Evolutionary conservation across 2,888 invertebrate species (phyloP).

Genomic region (Dryadula phaetusa): DNA sequence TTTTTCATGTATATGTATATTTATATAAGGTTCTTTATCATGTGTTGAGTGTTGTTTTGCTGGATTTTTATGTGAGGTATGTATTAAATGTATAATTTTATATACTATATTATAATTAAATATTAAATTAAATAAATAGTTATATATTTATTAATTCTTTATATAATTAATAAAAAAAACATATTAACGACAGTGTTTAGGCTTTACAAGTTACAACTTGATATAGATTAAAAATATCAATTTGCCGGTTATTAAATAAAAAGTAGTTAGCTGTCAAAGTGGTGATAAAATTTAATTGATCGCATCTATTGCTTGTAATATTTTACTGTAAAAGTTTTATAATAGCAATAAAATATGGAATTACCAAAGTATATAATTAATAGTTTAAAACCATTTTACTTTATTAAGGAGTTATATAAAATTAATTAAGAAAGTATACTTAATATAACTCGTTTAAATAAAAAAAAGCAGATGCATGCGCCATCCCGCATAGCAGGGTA

Average conservation of each 20-base stretch:
- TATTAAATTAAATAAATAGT: too few species aligned
- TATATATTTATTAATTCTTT: background rate
- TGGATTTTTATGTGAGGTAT: slow-evolving; percentile 29
- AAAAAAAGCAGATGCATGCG: too few species aligned
- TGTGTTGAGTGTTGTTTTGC: slow-evolving; percentile 31
- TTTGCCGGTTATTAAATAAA: background rate
- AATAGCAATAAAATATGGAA: background rate
- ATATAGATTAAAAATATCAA: background rate
- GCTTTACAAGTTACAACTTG: background rate
- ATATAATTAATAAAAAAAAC: background rate
- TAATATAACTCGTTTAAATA: too few species aligned
- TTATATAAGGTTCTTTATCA: slow-evolving; percentile 25
- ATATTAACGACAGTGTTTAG: background rate
- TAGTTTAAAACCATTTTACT: background rate
- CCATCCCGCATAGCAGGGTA: too few species aligned
- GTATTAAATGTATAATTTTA: background rate
- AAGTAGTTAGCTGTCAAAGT: background rate
- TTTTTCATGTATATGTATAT: slow-evolving; percentile 14
- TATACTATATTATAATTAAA: background rate
- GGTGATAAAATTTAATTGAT: slow-evolving; percentile 8
- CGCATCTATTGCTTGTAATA: background rate
- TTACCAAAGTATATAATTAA: slow-evolving; percentile 5
- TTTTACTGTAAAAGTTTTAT: slow-evolving; percentile 1
- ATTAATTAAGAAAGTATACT: too few species aligned
- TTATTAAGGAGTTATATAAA: too few species aligned